Evolutionary conservation across 2,797 vertebrate species (phyloP).

Genomic region (Austrolebias charrua): DNA sequence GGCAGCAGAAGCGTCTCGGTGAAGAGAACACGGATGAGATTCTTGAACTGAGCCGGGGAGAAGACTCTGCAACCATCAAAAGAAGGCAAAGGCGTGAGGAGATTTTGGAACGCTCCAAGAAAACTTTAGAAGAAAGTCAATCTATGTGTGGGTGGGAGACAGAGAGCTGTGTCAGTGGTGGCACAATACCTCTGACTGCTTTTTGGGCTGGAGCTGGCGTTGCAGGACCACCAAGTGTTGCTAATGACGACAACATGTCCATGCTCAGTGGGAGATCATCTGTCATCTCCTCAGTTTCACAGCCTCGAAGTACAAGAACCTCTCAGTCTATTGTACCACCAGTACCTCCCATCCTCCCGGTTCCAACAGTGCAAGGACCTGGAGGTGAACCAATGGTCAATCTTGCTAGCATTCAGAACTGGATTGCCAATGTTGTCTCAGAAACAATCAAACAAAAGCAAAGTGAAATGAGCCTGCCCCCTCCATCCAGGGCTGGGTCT

Average conservation of each 20-base stretch:
- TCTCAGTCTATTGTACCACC: conserved; percentile 34
- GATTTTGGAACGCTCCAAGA: conserved; percentile 88
- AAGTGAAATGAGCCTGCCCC: conserved; percentile 84
- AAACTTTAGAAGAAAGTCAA: conserved; percentile 91
- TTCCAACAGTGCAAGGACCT: conserved; percentile 75
- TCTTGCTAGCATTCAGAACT: conserved; percentile 91
- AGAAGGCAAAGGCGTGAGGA: conserved; percentile 88
- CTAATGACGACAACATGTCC: conserved; percentile 83
- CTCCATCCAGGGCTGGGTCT: conserved; percentile 76
- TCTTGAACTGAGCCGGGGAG: conserved; percentile 82
- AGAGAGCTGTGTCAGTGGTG: conserved; percentile 79
- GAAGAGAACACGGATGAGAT: conserved; percentile 87
- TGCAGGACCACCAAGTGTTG: conserved; percentile 55
- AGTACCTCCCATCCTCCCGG: conserved; percentile 66
- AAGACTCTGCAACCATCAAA: conserved; percentile 81
- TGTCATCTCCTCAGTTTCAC: conserved; percentile 76
- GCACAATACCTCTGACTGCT: conserved; percentile 86
- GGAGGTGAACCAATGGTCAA: conserved; percentile 88
- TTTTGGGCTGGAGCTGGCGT: conserved; percentile 83
- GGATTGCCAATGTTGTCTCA: conserved; percentile 91
- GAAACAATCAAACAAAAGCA: conserved; percentile 96
- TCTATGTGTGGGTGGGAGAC: conserved; percentile 88
- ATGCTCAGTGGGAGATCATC: conserved; percentile 84
- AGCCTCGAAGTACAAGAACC: conserved; percentile 66
- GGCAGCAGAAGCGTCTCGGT: conserved; percentile 84